Evolutionary conservation across 2,113 vertebrate species (phyloP).

Genomic region (Chiloscyllium plagiosum): DNA sequence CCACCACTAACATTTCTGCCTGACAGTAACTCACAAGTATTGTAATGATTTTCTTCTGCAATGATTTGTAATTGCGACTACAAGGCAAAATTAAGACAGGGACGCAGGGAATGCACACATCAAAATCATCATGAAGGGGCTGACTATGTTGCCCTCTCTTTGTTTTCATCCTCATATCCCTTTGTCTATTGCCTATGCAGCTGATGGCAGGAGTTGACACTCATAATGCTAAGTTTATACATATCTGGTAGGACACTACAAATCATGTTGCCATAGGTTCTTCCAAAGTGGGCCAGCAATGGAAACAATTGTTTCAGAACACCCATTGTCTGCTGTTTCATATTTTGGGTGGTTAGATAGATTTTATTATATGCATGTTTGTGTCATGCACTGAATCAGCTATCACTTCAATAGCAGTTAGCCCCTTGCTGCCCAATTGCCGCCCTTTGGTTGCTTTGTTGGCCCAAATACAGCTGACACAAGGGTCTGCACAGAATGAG

Average conservation of each 20-base stretch:
- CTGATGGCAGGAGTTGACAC: not conserved
- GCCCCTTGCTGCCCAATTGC: not conserved
- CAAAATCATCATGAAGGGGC: not conserved
- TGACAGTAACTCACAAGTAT: not conserved
- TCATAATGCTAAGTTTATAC: not conserved
- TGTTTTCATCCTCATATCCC: not conserved
- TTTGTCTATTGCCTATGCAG: not conserved
- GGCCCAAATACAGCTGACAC: not conserved
- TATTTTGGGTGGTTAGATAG: not conserved
- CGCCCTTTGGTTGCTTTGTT: not conserved
- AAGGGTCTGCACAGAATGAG: not conserved
- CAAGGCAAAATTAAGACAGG: not conserved
- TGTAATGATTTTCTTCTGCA: not conserved
- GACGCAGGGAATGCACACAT: not conserved
- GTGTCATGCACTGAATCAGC: not conserved
- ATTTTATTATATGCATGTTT: not conserved
- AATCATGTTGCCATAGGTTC: not conserved
- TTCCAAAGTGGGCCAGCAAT: not conserved
- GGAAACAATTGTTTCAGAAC: not conserved
- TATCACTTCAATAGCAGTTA: not conserved
- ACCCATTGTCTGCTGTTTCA: not conserved
- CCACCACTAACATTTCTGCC: not conserved
- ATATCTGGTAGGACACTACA: not conserved
- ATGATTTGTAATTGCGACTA: not conserved
- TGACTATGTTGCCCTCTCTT: not conserved